Conservation (phyloP, 2,797 vertebrate species). For the Strix occidentalis region DNA sequence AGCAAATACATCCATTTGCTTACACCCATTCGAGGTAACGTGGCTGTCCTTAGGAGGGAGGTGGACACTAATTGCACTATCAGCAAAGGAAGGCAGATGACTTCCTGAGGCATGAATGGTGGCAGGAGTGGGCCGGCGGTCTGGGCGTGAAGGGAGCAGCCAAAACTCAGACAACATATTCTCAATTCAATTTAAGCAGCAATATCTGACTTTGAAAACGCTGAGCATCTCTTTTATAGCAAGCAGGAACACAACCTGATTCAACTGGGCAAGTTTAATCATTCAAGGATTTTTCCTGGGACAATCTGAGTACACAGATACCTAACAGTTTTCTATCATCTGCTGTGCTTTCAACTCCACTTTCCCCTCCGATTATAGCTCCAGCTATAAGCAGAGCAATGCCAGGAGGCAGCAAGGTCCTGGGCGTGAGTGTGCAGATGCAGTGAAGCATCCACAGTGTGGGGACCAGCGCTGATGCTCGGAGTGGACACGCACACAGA, state of each 20-base stretch:
- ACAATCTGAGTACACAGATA: conserved; percentile 43
- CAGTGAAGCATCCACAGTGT: background rate
- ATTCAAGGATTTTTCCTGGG: conserved; percentile 52
- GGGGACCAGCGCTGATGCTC: rapidly evolving
- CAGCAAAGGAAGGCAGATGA: background rate
- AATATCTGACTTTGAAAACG: background rate
- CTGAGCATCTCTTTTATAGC: background rate
- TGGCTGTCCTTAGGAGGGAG: background rate
- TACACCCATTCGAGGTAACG: rapidly evolving
- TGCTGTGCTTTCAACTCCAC: conserved; percentile 47
- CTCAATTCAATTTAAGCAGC: background rate
- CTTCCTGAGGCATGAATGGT: background rate
- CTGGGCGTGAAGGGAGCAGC: background rate
- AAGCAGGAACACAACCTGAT: background rate
- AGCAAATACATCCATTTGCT: background rate
- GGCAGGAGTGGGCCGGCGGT: background rate
- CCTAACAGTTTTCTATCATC: conserved; percentile 37
- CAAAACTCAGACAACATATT: background rate
- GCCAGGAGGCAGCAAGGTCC: background rate
- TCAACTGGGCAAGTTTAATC: conserved; percentile 29
- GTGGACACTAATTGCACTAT: background rate
- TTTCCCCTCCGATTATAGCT: conserved; percentile 44
- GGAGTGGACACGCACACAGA: rapidly evolving
- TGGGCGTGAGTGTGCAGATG: background rate
- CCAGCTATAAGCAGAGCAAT: background rate